Conservation (phyloP, 2,888 invertebrate species). For the Gandaritis pyraliata region DNA sequence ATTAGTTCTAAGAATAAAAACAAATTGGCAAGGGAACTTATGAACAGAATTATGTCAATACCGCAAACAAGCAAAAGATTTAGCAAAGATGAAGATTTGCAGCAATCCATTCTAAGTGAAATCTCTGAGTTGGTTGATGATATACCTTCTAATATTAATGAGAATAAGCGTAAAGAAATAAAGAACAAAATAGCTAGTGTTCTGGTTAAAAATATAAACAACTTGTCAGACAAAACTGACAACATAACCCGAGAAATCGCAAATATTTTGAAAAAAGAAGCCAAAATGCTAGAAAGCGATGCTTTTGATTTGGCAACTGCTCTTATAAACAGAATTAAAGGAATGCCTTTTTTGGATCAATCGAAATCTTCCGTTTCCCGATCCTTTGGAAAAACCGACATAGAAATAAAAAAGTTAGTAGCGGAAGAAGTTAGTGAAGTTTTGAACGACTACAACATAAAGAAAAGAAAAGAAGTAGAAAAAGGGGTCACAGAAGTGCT, state of each 20-base stretch:
- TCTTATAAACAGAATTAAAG: constrained; percentile 30
- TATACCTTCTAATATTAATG: constrained; percentile 18
- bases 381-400: constrained; percentile 1
- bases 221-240: constrained; percentile 16
- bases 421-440: constrained; percentile 35
- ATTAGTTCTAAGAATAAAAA: too few relatives aligned
- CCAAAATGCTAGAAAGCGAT: constrained; percentile 33
- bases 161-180: constrained; percentile 31
- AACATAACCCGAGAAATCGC: constrained; percentile 33
- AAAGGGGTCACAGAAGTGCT: constrained; percentile 35
- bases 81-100: constrained; percentile 23
- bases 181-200: constrained; percentile 36
- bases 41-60: too few relatives aligned
- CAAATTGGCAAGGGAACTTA: too few relatives aligned
- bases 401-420: constrained; percentile 24
- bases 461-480: constrained; percentile 33
- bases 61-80: constrained; percentile 26
- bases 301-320: constrained; percentile 34
- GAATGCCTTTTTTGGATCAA: constrained; percentile 15
- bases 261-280: constrained; percentile 36
- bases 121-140: constrained; percentile 34
- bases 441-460: constrained; percentile 30
- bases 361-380: not conserved
- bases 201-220: constrained; percentile 37
- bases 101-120: constrained; percentile 31